A percentile compares a stretch with the other conserved stretches of the same genome.
phyloP scores from a whole-genome alignment of 2,113 vertebrate species.

The Macroglossus sobrinus region DNA sequence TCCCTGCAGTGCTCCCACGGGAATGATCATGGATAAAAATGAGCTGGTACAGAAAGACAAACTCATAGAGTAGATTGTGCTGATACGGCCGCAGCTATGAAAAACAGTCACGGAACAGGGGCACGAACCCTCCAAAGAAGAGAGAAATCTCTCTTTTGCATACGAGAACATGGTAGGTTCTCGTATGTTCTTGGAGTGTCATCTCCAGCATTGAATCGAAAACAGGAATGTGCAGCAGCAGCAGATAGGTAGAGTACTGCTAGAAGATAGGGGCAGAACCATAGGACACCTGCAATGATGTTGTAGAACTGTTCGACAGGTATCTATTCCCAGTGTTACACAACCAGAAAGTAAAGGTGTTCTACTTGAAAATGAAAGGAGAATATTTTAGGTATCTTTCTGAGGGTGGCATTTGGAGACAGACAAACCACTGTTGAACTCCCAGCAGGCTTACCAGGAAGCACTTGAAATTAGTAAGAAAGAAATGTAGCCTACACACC shows the following conservation, averaged over 20 bases:
- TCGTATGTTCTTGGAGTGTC: constrained; percentile 95
- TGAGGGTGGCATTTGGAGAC: constrained; percentile 93
- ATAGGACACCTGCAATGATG: constrained; percentile 96
- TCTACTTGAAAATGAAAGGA: constrained; percentile 99
- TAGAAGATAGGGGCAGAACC: constrained; percentile 94
- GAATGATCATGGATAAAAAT: constrained; percentile 93
- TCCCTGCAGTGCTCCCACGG: constrained; percentile 20
- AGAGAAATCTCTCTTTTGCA: constrained; percentile 96
- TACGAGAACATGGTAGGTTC: constrained; percentile 98
- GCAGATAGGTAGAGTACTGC: constrained; percentile 94
- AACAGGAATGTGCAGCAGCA: constrained; percentile 92
- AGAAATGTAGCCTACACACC: constrained; percentile 98
- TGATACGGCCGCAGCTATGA: constrained; percentile 97
- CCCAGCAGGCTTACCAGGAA: constrained; percentile 95
- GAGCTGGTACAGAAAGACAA: constrained; percentile 98
- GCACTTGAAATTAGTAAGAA: constrained; percentile 99
- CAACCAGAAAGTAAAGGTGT: constrained; percentile 97
- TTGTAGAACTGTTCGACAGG: constrained; percentile 93
- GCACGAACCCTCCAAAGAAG: constrained; percentile 94
- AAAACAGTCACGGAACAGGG: constrained; percentile 95
- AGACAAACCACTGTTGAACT: constrained; percentile 94
- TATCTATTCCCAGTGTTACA: constrained; percentile 91
- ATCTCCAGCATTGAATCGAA: constrained; percentile 98
- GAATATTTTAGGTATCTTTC: constrained; percentile 99
- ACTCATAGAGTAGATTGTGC: constrained; percentile 96